phyloP scores from a whole-genome alignment of 2,113 vertebrate genomes.

The Nibea coibor region DNA sequence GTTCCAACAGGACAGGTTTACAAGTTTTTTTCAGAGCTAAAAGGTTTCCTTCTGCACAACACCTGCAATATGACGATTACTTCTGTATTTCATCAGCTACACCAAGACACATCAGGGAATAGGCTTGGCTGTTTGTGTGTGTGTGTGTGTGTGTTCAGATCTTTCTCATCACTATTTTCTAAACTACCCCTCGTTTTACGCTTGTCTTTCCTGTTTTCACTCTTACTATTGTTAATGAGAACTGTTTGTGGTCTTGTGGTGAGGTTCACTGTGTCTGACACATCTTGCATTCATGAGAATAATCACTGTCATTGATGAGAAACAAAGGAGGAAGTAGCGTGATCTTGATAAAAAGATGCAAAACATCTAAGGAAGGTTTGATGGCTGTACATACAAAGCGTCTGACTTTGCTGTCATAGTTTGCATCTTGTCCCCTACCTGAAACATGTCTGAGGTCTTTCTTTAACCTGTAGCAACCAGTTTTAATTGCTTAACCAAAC shows the following conservation, averaged over 20 bases:
- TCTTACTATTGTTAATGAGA: not conserved
- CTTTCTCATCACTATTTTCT: not conserved
- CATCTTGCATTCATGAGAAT: not conserved
- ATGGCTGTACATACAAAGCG: not conserved
- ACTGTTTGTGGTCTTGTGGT: not conserved
- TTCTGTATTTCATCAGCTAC: conserved; percentile 34
- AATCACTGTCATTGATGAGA: not conserved
- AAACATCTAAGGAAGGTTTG: not conserved
- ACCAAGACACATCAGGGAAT: conserved; percentile 15
- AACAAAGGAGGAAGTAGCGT: not conserved
- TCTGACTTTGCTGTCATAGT: not conserved
- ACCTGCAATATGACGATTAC: conserved; percentile 27
- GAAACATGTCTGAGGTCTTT: not conserved
- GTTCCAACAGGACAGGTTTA: not conserved
- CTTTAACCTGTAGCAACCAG: not conserved
- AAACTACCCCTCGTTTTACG: not conserved
- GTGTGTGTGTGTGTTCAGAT: conserved; percentile 2
- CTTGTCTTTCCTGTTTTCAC: not conserved
- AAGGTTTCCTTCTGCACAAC: not conserved
- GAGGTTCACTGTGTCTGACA: not conserved
- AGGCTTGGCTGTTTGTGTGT: not conserved
- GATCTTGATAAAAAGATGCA: not conserved
- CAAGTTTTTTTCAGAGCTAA: conserved; percentile 6
- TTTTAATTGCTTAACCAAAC: no score
- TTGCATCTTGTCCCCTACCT: no score